Evolutionary conservation across 2,888 invertebrate genomes (phyloP).

Genomic region (Ochropleura plecta): DNA sequence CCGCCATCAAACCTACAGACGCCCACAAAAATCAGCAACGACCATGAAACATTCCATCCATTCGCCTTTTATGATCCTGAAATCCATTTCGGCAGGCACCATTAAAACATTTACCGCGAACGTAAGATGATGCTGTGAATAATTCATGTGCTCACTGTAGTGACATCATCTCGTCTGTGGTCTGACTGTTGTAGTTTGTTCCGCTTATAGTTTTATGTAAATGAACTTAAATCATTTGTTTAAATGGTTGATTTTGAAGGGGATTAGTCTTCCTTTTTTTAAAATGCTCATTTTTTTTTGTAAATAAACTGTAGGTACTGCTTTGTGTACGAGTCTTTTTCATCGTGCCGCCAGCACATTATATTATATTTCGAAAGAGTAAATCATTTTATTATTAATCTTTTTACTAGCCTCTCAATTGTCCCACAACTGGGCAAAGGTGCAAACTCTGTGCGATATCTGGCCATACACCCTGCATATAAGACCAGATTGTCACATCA

Average conservation of each 20-base stretch:
- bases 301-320: not conserved
- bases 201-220: slow-evolving; percentile 15
- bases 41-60: slow-evolving; percentile 38
- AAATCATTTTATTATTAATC: not conserved
- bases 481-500: no score
- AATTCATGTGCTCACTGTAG: slow-evolving; percentile 48
- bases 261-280: not conserved
- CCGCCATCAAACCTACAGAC: slow-evolving; percentile 18
- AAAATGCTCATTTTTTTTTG: not conserved
- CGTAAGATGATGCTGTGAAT: slow-evolving; percentile 53
- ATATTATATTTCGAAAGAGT: not conserved
- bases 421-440: no score
- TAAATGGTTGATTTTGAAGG: not conserved
- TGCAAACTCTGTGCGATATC: no score
- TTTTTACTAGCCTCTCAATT: no score
- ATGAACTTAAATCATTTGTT: not conserved
- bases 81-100: slow-evolving; percentile 47
- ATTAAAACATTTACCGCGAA: slow-evolving; percentile 59
- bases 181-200: slow-evolving; percentile 22
- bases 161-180: slow-evolving; percentile 40
- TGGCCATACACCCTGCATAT: no score
- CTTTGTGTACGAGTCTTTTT: not conserved
- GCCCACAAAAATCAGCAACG: slow-evolving; percentile 34
- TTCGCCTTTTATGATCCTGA: slow-evolving; percentile 49
- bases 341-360: not conserved